Evolutionary conservation across 2,888 invertebrate species (phyloP).

Genomic region (Syrista parreyssii): DNA sequence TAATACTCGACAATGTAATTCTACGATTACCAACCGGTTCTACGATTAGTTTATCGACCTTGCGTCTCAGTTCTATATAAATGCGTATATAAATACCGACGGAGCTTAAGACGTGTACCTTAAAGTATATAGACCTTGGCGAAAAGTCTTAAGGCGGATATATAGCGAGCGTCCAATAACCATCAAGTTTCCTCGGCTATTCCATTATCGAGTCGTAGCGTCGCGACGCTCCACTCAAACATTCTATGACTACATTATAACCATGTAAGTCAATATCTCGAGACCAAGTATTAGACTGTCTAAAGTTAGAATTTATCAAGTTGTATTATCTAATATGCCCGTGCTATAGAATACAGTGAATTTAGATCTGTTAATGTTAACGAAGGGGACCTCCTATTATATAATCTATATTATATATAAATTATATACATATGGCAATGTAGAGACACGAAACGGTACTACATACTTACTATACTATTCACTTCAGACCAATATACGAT

Average conservation of each 20-base stretch:
- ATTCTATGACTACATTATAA: background rate
- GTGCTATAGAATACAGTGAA: background rate
- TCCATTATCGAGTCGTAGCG: background rate
- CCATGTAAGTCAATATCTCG: conserved; percentile 8
- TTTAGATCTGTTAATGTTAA: background rate
- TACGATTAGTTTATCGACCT: background rate
- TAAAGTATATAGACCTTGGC: background rate
- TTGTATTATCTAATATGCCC: background rate
- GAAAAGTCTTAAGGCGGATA: background rate
- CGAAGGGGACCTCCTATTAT: background rate
- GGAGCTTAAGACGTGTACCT: background rate
- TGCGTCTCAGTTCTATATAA: background rate
- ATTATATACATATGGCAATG: background rate
- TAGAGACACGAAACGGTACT: background rate
- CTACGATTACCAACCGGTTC: background rate
- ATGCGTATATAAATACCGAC: background rate
- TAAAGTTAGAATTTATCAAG: background rate
- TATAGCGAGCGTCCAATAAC: background rate
- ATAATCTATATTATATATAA: background rate
- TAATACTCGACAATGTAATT: background rate
- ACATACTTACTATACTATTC: background rate
- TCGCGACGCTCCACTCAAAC: background rate
- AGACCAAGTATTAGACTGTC: conserved; percentile 20
- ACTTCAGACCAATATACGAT: background rate
- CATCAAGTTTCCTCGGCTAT: background rate